Evolutionary conservation across 2,888 invertebrate species (phyloP).

Genomic region (Oxyteleia sp.): DNA sequence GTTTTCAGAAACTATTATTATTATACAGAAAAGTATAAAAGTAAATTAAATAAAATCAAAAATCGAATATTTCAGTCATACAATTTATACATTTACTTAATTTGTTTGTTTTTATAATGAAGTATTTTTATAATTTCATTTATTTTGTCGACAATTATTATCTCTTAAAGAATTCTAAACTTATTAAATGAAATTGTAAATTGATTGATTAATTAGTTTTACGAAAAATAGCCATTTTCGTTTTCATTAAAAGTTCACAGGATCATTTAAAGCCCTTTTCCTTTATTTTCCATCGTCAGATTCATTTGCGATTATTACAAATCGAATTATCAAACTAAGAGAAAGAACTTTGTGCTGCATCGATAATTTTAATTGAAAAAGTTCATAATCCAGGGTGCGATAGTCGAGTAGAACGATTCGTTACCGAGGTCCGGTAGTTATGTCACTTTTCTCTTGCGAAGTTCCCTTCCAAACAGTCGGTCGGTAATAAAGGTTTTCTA

Average conservation of each 20-base stretch:
- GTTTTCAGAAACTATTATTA: no score
- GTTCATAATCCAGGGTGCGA: conserved; percentile 3
- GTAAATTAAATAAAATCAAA: no score
- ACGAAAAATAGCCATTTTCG: conserved; percentile 4
- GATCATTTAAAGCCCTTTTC: conserved; percentile 8
- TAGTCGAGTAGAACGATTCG: background rate
- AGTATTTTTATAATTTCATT: no score
- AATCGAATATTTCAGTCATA: no score
- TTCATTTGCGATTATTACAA: background rate
- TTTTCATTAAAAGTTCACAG: conserved; percentile 5
- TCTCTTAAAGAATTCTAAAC: no score
- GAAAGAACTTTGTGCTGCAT: conserved; percentile 11
- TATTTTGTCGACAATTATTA: no score
- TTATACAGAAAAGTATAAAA: no score
- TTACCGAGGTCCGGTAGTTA: conserved; percentile 48
- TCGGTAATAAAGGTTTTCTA: conserved; percentile 48
- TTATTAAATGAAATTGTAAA: background rate
- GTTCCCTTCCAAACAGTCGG: conserved; percentile 42
- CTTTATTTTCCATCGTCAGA: background rate
- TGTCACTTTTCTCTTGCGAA: conserved; percentile 2
- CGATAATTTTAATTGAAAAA: conserved; percentile 34
- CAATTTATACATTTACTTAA: no score
- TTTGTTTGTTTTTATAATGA: no score
- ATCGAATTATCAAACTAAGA: background rate
- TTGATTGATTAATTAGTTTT: conserved; percentile 1